Base-by-base conservation (phyloP, 2,797 vertebrate genomes). In the Halcyon chelicuti region DNA sequence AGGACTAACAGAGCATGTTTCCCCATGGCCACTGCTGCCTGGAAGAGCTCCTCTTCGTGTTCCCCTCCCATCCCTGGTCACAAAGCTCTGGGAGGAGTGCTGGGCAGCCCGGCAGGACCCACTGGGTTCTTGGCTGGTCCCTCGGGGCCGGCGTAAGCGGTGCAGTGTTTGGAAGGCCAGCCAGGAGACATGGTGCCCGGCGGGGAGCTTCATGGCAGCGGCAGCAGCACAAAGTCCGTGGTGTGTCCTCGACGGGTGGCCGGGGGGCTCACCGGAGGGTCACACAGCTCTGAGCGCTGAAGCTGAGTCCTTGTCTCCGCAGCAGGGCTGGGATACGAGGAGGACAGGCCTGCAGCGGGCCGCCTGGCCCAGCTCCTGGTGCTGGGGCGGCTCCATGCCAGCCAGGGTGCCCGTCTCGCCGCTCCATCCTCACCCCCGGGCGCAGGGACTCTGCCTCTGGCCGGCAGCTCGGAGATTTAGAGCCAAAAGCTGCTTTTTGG, bases 401-500 rank as follows among this genome's bases (percentile, higher is more conserved):
- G 68, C 37, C 44, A 22, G 39, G 18, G 33, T 29, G 62, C 62
- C 25, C 0, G 0, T 52, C 86, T 74, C 28, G 1, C 72, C 4
- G 0, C 66, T 25, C 25, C 55, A 33, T 80, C 44, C 73, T 80
- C 10, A 0, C 57, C 70, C 87, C 49, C 58, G 28, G 55, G 47
- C 17, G 2, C 12, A 17, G 46, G 37, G 61, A 79, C 76, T 94
- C 82, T 82, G 76, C 57, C 68, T 66, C 44, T 35, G 77, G 65
- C 93, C 62, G 44, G 84, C 21, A 29, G 60, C 58, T 86, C 81
- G 42, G 49, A 55, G 66, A 84, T 28, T 63, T 22, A 72, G 29
- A 85, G 73, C 62, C 76, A 92, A 94, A 77, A 94, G 8, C 73
- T 63, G 60, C 44, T 54, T 86, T 73, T 92, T 75, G 79, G 74